Base-by-base conservation (phyloP, 2,797 vertebrate species). In the Scolopax bukidnonensis region DNA sequence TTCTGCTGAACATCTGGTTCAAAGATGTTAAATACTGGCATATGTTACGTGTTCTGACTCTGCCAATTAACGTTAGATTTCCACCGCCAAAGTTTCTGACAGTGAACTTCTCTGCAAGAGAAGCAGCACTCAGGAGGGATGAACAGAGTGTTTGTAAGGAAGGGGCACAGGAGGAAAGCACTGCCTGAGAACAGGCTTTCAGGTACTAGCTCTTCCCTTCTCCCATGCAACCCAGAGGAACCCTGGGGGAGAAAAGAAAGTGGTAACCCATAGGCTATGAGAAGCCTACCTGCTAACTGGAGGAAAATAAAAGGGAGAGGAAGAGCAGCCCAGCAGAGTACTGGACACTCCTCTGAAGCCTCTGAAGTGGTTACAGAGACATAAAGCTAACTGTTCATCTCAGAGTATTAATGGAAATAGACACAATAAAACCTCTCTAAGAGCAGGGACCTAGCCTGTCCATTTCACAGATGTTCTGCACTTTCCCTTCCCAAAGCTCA, bases 1-100 rank as follows among this genome's bases (percentile, higher is more conserved):
- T 84, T 91, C 65, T 87, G 65, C 77, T 90, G 61, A 93, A 88
- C 74, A 83, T 81, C 61, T 95, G 85, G 12, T 89, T 57, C 61
- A n/a, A 78, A 89, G 67, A 50, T 73, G 69, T 60, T 84, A 61
- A 57, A 65, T 68, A 40, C 40, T 16, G 54, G 75, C 75, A 51
- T 6, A 65, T 70, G 80, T 54, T 50, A 25, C 4, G 45, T 92
- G 54, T 21, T 75, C 47, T 33, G 69, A 65, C 64, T 59, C 76
- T 92, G 84, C 61, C 82, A 73, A 41, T 32, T 71, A 38, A 61
- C 76, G 38, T 28, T 36, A n/a, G 19, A 74, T 45, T 78, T 70
- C 51, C 57, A 77, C 38, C 1, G 4, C 54, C 51, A 16, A 83
- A 53, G 50, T 43, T 83, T 80, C 65, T 83, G 73, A 69, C 30